Conservation (phyloP, 2,888 invertebrate genomes). For the Adelognathus sp. region DNA sequence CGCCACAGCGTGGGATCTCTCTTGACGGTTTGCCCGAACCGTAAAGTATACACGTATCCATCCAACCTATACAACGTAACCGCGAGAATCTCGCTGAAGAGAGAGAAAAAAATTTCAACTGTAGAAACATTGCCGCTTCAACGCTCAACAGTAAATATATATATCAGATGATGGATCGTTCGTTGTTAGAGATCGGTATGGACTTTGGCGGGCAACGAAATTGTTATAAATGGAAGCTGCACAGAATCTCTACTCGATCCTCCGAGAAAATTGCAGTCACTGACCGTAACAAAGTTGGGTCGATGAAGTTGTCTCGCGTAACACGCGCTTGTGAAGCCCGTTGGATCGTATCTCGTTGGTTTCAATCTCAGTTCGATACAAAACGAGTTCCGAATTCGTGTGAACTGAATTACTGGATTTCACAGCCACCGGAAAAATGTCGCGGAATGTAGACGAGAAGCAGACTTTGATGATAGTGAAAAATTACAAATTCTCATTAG, state of each 20-base stretch:
- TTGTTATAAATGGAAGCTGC: too few species aligned
- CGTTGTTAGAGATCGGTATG: too few species aligned
- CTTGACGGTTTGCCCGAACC: conserved; percentile 59
- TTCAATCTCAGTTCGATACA: conserved; percentile 24
- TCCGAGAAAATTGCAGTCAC: conserved; percentile 52
- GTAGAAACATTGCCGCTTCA: conserved; percentile 49
- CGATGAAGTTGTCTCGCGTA: conserved; percentile 56
- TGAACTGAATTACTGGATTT: background rate
- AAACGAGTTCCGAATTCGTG: conserved; percentile 22
- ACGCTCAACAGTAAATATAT: conserved; percentile 17
- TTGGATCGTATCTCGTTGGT: conserved; percentile 33
- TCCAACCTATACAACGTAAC: background rate
- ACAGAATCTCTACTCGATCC: conserved; percentile 22
- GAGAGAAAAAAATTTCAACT: conserved; percentile 6
- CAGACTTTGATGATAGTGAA: background rate
- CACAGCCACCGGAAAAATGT: background rate
- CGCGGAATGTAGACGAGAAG: conserved; percentile 4
- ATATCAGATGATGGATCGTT: conserved; percentile 33
- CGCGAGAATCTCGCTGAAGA: background rate
- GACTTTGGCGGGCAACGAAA: too few species aligned
- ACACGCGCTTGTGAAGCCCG: conserved; percentile 33
- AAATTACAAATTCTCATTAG: background rate
- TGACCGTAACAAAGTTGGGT: conserved; percentile 59
- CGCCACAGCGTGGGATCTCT: conserved; percentile 75
- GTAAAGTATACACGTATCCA: conserved; percentile 43